These are phyloP conservation scores for Vulpes lagopus DNA, from an alignment of 2,113 vertebrate species.

Conservation along the genomic window DNA sequence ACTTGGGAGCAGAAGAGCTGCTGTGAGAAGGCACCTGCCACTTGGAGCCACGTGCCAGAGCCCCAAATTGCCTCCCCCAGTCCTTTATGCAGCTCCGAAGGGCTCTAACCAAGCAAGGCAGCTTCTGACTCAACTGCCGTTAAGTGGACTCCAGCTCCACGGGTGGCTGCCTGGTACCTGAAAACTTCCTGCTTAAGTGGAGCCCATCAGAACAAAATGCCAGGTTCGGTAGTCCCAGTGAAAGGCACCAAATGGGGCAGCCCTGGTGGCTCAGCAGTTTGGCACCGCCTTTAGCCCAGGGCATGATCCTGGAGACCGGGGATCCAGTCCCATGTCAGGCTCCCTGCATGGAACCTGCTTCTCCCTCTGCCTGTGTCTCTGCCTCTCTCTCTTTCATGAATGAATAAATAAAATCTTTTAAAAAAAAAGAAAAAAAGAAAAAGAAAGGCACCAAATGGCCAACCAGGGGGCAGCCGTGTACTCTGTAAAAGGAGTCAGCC, in stretches of 20 bases:
- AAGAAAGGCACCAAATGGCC: not conserved
- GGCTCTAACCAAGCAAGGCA: not conserved
- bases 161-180: not conserved
- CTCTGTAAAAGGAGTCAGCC: not conserved
- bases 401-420: too few relatives aligned
- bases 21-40: not conserved
- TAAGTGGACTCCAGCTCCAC: not conserved
- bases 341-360: too few relatives aligned
- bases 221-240: fast-evolving
- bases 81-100: not conserved
- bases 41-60: not conserved
- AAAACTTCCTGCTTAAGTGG: not conserved
- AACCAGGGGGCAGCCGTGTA: fast-evolving
- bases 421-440: not conserved
- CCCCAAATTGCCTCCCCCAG: not conserved
- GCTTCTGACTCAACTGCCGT: not conserved
- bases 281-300: too few relatives aligned
- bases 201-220: not conserved
- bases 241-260: not conserved
- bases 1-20: not conserved
- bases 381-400: too few relatives aligned
- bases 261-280: too few relatives aligned
- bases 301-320: too few relatives aligned
- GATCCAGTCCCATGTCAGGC: too few relatives aligned
- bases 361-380: too few relatives aligned